Evolutionary conservation across 2,113 vertebrate genomes (phyloP).

Genomic region (Okapia johnstoni): DNA sequence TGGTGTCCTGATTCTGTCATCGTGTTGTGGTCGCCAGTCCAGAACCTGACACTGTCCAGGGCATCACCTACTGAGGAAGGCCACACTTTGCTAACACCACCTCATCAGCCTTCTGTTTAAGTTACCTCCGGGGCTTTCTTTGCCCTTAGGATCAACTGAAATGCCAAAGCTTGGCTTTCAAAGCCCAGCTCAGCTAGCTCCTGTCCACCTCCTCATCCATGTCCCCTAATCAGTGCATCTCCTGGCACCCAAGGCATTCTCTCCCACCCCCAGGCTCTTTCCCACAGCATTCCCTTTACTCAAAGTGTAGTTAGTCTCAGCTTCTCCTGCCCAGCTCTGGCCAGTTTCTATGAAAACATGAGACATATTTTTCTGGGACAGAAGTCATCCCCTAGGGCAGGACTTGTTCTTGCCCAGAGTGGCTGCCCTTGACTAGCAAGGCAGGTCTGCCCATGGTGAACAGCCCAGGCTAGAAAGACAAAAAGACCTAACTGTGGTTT

Average conservation of each 20-base stretch:
- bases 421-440: neutral
- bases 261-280: neutral
- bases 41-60: neutral
- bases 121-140: neutral
- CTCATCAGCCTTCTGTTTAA: neutral
- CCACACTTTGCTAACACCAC: neutral
- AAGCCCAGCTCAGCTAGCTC: neutral
- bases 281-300: neutral
- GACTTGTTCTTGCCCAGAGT: neutral
- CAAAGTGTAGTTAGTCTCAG: neutral
- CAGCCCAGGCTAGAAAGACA: neutral
- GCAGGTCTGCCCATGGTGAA: neutral
- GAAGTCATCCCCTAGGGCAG: constrained; percentile 10
- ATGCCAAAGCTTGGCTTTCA: neutral
- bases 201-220: neutral
- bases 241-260: neutral
- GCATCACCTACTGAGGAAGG: neutral
- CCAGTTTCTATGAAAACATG: constrained; percentile 36
- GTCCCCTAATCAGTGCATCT: neutral
- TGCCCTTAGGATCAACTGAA: neutral
- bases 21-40: neutral
- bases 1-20: neutral
- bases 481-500: neutral
- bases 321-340: neutral
- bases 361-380: constrained; percentile 28